phyloP scores from a whole-genome alignment of 2,797 vertebrate species.

The Pelochelys cantorii region DNA sequence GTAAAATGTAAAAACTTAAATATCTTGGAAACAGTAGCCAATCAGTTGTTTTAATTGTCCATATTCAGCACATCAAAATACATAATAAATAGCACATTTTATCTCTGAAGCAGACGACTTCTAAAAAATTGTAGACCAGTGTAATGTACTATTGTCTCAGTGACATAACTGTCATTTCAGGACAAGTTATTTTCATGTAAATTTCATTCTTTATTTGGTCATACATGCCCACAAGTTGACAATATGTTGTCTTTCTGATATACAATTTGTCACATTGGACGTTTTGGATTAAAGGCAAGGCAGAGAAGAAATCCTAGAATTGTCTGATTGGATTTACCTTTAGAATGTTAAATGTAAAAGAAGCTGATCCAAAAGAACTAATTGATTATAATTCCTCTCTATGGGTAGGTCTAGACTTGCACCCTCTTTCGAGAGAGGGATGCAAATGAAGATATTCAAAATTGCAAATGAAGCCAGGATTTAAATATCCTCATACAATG shows the following conservation, averaged over 20 bases:
- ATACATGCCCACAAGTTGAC: not conserved
- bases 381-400: not conserved
- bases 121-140: too few relatives aligned
- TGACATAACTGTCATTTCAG: not conserved
- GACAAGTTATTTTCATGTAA: not conserved
- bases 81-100: too few relatives aligned
- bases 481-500: too few relatives aligned
- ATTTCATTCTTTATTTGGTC: not conserved
- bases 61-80: too few relatives aligned
- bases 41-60: too few relatives aligned
- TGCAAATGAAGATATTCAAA: too few relatives aligned
- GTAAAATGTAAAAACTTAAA: too few relatives aligned
- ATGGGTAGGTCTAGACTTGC: too few relatives aligned
- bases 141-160: not conserved
- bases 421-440: too few relatives aligned
- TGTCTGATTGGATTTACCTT: not conserved
- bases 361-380: not conserved
- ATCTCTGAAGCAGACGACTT: too few relatives aligned
- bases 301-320: not conserved
- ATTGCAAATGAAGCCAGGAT: too few relatives aligned
- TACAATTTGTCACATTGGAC: not conserved
- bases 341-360: not conserved
- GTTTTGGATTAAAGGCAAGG: not conserved
- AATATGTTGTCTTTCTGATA: not conserved
- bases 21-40: too few relatives aligned